phyloP scores from a whole-genome alignment of 2,888 invertebrate genomes.

The Tineola bisselliella region DNA sequence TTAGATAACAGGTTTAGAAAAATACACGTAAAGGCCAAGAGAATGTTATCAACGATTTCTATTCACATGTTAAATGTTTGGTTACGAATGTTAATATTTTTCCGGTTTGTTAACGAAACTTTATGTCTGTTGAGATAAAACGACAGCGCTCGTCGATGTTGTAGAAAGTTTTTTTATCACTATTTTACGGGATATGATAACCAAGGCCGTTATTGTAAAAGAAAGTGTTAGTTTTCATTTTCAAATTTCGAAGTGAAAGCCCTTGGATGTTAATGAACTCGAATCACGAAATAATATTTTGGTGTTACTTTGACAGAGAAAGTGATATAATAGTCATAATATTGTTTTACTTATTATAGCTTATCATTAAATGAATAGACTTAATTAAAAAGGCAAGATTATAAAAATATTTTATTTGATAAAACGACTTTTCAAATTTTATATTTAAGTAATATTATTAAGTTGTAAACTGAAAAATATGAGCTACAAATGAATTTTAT shows the following conservation, averaged over 20 bases:
- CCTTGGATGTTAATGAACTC: not conserved
- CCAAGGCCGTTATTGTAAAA: conserved; percentile 11
- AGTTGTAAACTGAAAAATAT: conserved; percentile 13
- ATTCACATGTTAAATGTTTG: conserved; percentile 7
- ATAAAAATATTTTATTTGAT: not conserved
- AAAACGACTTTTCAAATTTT: not conserved
- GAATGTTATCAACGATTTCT: conserved; percentile 7
- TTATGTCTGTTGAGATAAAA: not conserved
- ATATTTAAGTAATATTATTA: not conserved
- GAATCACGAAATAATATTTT: not conserved
- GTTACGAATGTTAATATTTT: not conserved
- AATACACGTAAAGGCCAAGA: not conserved
- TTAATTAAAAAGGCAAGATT: not conserved
- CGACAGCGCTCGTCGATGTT: not conserved
- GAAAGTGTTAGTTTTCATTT: not conserved
- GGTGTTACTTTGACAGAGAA: not conserved
- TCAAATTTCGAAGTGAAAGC: conserved; percentile 1
- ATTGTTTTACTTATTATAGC: too few relatives aligned
- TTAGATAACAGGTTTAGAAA: not conserved
- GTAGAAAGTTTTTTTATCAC: conserved; percentile 10
- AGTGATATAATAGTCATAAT: too few relatives aligned
- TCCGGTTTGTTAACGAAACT: conserved; percentile 9
- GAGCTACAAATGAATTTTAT: not conserved
- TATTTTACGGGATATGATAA: not conserved
- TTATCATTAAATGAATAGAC: too few relatives aligned